Base-by-base conservation (phyloP, 2,888 invertebrate species). In the Pelosia muscerda region DNA sequence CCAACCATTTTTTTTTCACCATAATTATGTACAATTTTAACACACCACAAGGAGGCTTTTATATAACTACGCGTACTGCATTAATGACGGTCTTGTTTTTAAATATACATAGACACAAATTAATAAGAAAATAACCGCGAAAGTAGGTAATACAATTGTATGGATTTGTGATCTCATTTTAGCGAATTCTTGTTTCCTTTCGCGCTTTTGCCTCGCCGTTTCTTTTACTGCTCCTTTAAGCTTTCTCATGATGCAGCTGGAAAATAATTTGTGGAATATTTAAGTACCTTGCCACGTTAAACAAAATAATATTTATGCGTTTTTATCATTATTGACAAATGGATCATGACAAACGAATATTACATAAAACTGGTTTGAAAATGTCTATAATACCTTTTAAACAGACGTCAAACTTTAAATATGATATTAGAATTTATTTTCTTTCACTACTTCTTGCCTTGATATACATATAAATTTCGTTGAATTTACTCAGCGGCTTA, bases 161-260 rank as follows among this genome's bases (percentile, higher is more conserved):
- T 96, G 96, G n/a, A 97, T 95, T 86, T 97, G 97, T 85, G 96
- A 96, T 82, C 97, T 97, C 86, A 96, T 97, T 88, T 97, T 97
- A 11, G 97, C 95, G 84, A 98, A 98, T 77, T 98, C 98, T 90
- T 97, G 96, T 92, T 97, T 97, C 49, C 98, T 96, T 84, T 98
- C 97, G 82, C 97, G 97, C 87, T 97, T 97, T 90, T 98, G 98
- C 87, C 96, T 97, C 15, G 97, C 97, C 0, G 97, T 97, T 93
- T 98, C 98, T 92, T 98, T 98, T 59, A 96, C 96, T 65, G 97
- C 97, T 63, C 97, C 97, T 86, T 97, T 98, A 55, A 97, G 91
- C 87, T 97, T 97, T 77, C 97, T 96, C 98, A 98, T 98, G 77
- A 81, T 95, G 73, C 31, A 69, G 63, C 88, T 89, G 81, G 75